Conservation (phyloP, 2,113 vertebrate genomes). For the Thomomys bottae region DNA sequence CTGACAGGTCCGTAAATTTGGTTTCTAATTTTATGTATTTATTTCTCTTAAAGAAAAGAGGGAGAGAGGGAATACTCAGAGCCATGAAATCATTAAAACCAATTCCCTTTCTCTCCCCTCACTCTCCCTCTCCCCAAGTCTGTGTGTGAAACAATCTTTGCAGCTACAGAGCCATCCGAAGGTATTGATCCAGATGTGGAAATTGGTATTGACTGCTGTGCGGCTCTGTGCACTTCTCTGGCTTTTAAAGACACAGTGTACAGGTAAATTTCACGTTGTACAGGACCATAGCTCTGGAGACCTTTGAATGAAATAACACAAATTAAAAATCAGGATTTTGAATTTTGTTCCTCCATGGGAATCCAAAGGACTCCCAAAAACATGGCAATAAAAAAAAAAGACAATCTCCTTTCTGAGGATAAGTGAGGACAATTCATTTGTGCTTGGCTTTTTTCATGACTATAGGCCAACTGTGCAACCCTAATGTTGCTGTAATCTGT, state of each 20-base stretch:
- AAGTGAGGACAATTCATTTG: not conserved
- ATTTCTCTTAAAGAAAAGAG: constrained; percentile 81
- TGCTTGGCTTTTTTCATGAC: not conserved
- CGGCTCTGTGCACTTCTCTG: constrained; percentile 81
- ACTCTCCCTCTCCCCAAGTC: constrained; percentile 81
- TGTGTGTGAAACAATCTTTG: constrained; percentile 85
- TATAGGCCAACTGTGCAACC: not conserved
- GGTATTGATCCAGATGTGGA: constrained; percentile 88
- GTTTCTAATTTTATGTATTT: constrained; percentile 75
- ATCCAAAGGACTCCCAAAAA: not conserved
- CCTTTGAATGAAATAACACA: constrained; percentile 9
- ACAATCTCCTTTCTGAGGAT: not conserved
- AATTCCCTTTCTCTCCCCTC: constrained; percentile 81
- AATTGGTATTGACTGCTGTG: constrained; percentile 90
- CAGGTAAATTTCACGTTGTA: constrained; percentile 81
- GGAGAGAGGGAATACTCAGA: constrained; percentile 79
- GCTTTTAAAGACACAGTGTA: constrained; percentile 86
- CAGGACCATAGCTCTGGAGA: constrained; percentile 71
- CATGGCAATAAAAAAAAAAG: too few species aligned
- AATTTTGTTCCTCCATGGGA: not conserved
- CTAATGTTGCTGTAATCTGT: not conserved
- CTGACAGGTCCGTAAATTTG: constrained; percentile 58
- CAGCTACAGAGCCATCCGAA: constrained; percentile 86
- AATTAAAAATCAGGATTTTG: not conserved
- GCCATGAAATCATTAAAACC: constrained; percentile 86